These are phyloP conservation scores for Odontomachus brunneus DNA, from an alignment of 1,140 invertebrate species.

Conservation along the genomic window DNA sequence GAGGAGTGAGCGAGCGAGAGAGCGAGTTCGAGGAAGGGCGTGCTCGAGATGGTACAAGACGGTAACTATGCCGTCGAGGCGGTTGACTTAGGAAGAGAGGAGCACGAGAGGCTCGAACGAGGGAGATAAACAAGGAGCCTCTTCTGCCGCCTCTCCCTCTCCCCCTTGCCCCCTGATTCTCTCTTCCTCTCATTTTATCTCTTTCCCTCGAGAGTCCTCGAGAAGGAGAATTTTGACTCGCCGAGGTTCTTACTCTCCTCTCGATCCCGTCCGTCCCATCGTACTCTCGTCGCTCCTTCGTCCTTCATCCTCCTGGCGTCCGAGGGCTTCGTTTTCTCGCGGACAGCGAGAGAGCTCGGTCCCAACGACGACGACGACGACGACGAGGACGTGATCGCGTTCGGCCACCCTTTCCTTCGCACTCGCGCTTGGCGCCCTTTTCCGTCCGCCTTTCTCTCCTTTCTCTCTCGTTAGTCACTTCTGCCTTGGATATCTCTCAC, in stretches of 20 bases:
- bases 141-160: not conserved
- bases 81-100: conserved; percentile 48
- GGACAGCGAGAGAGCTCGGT: not conserved
- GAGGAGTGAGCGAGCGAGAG: not conserved
- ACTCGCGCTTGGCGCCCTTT: conserved; percentile 55
- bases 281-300: conserved; percentile 36
- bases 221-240: conserved; percentile 66
- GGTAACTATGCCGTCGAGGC: conserved; percentile 32
- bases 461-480: conserved; percentile 32
- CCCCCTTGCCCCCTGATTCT: not conserved
- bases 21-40: conserved; percentile 4
- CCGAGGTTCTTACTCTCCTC: conserved; percentile 43
- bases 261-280: conserved; percentile 28
- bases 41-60: conserved; percentile 42
- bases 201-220: conserved; percentile 55
- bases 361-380: too few relatives aligned
- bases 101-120: conserved; percentile 55
- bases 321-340: conserved; percentile 1
- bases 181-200: not conserved
- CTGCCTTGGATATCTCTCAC: conserved; percentile 8
- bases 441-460: conserved; percentile 46
- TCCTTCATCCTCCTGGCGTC: conserved; percentile 39
- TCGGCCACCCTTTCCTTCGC: conserved; percentile 6
- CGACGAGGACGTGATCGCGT: conserved; percentile 4
- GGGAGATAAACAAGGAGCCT: conserved; percentile 66